Percentiles rank a stretch among this genome's conserved stretches.
Conservation (phyloP, 2,888 invertebrate species). For the Cephus nigrinus region DNA sequence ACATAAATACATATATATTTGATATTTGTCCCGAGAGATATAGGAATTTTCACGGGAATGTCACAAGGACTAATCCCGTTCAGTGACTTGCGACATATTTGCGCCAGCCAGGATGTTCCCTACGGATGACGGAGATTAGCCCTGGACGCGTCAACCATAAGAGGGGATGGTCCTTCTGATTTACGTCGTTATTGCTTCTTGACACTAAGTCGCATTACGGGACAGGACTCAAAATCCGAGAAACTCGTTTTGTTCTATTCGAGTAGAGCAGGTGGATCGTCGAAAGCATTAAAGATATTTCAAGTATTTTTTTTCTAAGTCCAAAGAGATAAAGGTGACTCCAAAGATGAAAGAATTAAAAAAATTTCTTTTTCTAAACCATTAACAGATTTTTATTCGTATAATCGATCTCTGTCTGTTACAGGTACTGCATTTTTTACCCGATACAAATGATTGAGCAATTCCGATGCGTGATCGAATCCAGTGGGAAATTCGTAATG, state of each 20-base stretch:
- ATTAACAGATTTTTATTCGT: neutral
- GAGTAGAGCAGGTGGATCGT: neutral
- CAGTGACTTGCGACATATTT: constrained; percentile 48
- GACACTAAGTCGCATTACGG: constrained; percentile 4
- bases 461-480: neutral
- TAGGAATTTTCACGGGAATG: constrained; percentile 39
- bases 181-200: constrained; percentile 4
- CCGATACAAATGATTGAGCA: neutral
- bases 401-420: neutral
- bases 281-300: neutral
- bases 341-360: neutral
- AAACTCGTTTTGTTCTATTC: neutral
- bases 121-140: constrained; percentile 50
- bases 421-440: neutral
- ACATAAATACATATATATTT: constrained; percentile 1
- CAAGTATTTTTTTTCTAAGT: neutral
- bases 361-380: neutral
- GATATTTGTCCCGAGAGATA: constrained; percentile 24
- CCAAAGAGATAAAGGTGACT: no score
- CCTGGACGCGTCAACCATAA: constrained; percentile 13
- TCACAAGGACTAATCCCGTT: constrained; percentile 40
- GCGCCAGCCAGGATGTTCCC: constrained; percentile 37
- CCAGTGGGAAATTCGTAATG: neutral
- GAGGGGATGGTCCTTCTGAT: neutral
- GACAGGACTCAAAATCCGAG: neutral